Conservation (phyloP, 2,797 vertebrate genomes). For the Uromys caudimaculatus region DNA sequence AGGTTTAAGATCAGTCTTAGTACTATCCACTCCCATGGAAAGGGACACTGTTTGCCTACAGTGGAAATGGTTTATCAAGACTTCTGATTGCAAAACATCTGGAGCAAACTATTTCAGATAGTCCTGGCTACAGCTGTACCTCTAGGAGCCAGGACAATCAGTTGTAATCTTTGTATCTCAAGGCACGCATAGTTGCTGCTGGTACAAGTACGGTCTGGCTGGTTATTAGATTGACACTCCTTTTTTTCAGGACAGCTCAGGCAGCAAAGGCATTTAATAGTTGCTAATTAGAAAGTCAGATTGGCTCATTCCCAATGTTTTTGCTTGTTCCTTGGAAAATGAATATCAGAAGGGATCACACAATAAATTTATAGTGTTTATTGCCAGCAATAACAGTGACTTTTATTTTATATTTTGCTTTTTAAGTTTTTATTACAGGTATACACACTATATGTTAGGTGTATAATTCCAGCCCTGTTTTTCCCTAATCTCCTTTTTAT, state of each 20-base stretch:
- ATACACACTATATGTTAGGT: neutral
- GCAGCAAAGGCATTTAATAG: neutral
- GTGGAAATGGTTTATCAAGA: neutral
- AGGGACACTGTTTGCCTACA: neutral
- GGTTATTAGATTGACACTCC: neutral
- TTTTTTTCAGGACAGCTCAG: neutral
- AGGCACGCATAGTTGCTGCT: neutral
- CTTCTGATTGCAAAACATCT: neutral
- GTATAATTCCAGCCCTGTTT: neutral
- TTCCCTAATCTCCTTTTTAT: neutral
- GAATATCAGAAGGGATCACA: neutral
- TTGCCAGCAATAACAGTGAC: neutral
- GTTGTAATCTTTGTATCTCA: neutral
- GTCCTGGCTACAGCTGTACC: neutral
- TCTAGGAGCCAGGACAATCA: neutral
- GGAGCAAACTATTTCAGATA: neutral
- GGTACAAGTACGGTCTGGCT: neutral
- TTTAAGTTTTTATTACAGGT: neutral
- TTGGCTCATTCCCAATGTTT: neutral
- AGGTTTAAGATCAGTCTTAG: neutral
- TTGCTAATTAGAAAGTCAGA: slow-evolving; percentile 4
- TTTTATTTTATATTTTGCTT: neutral
- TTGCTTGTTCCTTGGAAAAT: neutral
- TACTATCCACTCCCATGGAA: neutral
- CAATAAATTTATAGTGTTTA: neutral